These are phyloP conservation scores for Steatocranus sp. DNA, from an alignment of 2,797 vertebrate genomes.

Conservation along the genomic window DNA sequence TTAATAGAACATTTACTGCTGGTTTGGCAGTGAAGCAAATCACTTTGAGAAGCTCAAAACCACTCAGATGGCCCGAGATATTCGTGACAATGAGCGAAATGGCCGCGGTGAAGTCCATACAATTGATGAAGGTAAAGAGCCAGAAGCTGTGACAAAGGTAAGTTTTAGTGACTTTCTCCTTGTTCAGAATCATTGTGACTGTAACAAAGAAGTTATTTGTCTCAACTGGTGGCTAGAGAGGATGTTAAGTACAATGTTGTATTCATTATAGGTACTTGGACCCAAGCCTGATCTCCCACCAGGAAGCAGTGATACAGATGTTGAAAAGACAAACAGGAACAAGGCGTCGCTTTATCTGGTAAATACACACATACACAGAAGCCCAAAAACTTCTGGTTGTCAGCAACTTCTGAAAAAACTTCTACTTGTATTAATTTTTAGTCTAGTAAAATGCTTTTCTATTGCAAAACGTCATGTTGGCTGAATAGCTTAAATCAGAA, in stretches of 20 bases:
- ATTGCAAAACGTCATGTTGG: neutral
- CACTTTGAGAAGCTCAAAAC: constrained; percentile 68
- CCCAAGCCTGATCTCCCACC: constrained; percentile 55
- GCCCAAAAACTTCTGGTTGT: too few relatives aligned
- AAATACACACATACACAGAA: neutral
- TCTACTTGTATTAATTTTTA: neutral
- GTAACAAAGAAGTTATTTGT: neutral
- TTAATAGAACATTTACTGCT: constrained; percentile 69
- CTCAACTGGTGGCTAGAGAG: neutral
- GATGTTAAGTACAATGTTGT: neutral
- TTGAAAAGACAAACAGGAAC: constrained; percentile 31
- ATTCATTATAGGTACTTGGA: constrained; percentile 66
- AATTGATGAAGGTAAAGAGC: constrained; percentile 62
- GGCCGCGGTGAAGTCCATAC: constrained; percentile 54
- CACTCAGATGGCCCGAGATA: constrained; percentile 60
- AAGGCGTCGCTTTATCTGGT: constrained; percentile 68
- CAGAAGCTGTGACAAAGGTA: constrained; percentile 56
- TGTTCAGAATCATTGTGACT: neutral
- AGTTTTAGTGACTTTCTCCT: neutral
- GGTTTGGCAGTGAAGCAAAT: constrained; percentile 69
- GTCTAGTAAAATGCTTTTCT: neutral
- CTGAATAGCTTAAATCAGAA: neutral
- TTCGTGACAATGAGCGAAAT: constrained; percentile 71
- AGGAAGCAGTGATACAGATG: neutral
- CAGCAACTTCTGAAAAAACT: too few relatives aligned